Base-by-base conservation (phyloP, 2,113 vertebrate species). In the Zosterops japonicus region DNA sequence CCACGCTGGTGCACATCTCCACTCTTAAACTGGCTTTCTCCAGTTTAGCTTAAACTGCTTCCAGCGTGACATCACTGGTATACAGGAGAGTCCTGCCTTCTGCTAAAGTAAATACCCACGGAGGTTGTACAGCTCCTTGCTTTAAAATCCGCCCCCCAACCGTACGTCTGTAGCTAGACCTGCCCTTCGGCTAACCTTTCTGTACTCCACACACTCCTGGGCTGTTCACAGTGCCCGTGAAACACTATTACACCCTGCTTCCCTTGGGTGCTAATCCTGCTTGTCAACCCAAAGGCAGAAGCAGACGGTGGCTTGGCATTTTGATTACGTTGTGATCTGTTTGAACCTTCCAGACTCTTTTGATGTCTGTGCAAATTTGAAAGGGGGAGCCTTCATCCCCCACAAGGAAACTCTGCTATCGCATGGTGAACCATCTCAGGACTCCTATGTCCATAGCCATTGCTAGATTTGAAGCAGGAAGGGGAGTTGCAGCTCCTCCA, bases 341-440 rank as follows among this genome's bases (percentile, higher is more conserved):
- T 97, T 96, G 94, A 97, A 96, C 95, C 94, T 97, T 93, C 95
- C 90, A 95, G 93, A 96, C 90, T 93, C 89, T 95, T 96, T 93
- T 97, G 94, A 96, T 92, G 92, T 96, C 94, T 92, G 94, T 83
- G 93, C 90, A 96, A 96, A 96, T 95, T 92, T 90, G 93, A 93
- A 92, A 90, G 93, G 80, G 88, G 88, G 69, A 95, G 89, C 87
- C 94, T 89, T 93, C 91, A 93, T 87, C 89, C 83, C 89, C 61
- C 74, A 92, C 92, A 95, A 94, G 52, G 80, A 90, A 96, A 95
- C 94, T 81, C 72, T 1, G 8, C 71, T 87, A 70, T 59, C 2
- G 0, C 72, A 16, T 1, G 16, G 80, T 46, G 89, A 95, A 89
- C 89, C 82, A 85, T 94, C 93, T 95, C 74, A 20, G 88, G 90